These are phyloP conservation scores for Leucania comma DNA, from an alignment of 2,888 invertebrate genomes.

Conservation along the genomic window DNA sequence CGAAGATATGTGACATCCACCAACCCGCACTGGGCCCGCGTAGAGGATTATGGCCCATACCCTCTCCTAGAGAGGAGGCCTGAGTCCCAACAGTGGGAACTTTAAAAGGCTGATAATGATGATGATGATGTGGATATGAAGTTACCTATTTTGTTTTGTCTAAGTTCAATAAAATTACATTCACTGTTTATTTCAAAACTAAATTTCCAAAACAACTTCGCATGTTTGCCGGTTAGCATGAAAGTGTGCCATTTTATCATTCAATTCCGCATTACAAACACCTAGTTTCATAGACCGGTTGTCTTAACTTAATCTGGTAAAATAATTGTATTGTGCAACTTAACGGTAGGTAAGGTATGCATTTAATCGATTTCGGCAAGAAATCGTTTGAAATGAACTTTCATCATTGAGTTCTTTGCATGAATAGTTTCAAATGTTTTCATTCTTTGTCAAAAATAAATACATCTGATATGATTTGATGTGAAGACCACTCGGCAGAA, in stretches of 20 bases:
- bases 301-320: conserved; percentile 40
- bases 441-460: background rate
- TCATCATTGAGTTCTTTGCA: conserved; percentile 15
- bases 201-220: conserved; percentile 28
- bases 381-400: conserved; percentile 18
- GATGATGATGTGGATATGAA: no score
- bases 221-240: conserved; percentile 28
- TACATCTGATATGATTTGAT: background rate
- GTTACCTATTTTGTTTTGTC: no score
- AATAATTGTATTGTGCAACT: conserved; percentile 48
- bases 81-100: no score
- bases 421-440: background rate
- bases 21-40: no score
- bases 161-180: background rate
- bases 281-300: conserved; percentile 40
- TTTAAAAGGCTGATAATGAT: no score
- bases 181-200: conserved; percentile 11
- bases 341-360: conserved; percentile 24
- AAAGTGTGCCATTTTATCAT: conserved; percentile 24
- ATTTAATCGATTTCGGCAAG: conserved; percentile 23
- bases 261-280: conserved; percentile 27
- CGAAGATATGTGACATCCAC: no score
- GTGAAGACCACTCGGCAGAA: no score
- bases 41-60: no score
- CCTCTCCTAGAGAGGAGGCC: no score